A percentile compares a stretch with the other conserved stretches of the same genome.
These are phyloP conservation scores for Myotis lucifugus DNA, from an alignment of 2,113 vertebrate genomes.

Conservation along the genomic window DNA sequence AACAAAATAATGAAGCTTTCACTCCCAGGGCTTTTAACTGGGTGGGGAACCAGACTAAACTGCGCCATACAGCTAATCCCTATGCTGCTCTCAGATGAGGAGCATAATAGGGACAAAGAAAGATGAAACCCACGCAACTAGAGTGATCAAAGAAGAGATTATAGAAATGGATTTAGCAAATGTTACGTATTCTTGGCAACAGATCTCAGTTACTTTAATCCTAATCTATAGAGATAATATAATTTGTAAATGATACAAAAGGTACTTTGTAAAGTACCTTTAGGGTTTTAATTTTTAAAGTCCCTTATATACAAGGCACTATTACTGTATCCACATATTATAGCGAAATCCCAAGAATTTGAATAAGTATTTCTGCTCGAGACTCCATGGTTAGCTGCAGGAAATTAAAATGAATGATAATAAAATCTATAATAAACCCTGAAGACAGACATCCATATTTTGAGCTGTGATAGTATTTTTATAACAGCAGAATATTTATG, in stretches of 20 bases:
- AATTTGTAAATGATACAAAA: not conserved
- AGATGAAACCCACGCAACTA: not conserved
- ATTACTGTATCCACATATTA: not conserved
- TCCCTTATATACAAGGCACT: not conserved
- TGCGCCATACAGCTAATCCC: not conserved
- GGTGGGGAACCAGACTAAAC: not conserved
- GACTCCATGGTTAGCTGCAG: not conserved
- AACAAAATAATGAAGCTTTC: not conserved
- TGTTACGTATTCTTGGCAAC: not conserved
- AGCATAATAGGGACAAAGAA: not conserved
- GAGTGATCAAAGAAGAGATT: not conserved
- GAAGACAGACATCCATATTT: not conserved
- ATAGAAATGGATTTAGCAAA: not conserved
- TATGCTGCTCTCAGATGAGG: not conserved
- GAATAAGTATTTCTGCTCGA: not conserved
- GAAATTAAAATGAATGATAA: not conserved
- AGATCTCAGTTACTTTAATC: not conserved
- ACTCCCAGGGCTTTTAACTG: not conserved
- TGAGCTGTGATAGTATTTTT: constrained; percentile 26
- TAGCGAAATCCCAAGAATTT: not conserved
- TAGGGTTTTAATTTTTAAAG: not conserved
- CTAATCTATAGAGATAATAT: not conserved
- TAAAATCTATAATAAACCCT: not conserved
- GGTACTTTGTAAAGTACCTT: not conserved
- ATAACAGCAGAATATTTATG: not conserved